A percentile compares a stretch with the other conserved stretches of the same genome.
Conservation (phyloP, 2,888 invertebrate genomes). For the Caenorhabditis sp. region DNA sequence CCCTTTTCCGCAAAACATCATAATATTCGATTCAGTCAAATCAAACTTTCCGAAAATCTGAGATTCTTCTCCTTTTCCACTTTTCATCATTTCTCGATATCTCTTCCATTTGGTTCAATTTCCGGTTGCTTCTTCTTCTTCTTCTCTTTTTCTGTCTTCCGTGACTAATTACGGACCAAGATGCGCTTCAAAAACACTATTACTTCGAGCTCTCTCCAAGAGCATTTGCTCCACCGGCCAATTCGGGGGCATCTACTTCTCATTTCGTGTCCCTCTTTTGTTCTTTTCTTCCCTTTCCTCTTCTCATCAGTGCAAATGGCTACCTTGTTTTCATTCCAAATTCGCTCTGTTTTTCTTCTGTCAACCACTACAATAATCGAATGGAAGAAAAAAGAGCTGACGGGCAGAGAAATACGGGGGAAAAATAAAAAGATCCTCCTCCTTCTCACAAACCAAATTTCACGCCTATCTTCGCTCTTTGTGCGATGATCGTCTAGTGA, state of each 20-base stretch:
- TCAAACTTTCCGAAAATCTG: conserved; percentile 35
- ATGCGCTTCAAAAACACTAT: conserved; percentile 57
- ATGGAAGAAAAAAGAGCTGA: not conserved
- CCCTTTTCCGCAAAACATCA: not conserved
- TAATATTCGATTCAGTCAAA: conserved; percentile 14
- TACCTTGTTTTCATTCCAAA: conserved; percentile 28
- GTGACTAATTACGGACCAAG: conserved; percentile 59
- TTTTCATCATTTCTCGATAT: not conserved
- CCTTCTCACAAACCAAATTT: conserved; percentile 42
- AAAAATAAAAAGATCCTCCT: conserved; percentile 10
- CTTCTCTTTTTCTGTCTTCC: conserved; percentile 46
- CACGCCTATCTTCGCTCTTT: conserved; percentile 19
- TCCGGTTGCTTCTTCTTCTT: conserved; percentile 40
- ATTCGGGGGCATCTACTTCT: conserved; percentile 23
- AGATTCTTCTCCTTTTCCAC: conserved; percentile 8
- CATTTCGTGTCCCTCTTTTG: conserved; percentile 39
- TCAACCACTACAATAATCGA: conserved; percentile 22
- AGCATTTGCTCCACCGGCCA: conserved; percentile 1
- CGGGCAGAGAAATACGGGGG: not conserved
- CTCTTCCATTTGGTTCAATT: conserved; percentile 39
- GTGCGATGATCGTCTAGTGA: not conserved
- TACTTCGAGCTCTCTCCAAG: conserved; percentile 44
- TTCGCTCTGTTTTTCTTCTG: conserved; percentile 2
- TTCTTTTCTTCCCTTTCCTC: conserved; percentile 6
- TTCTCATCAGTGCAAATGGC: conserved; percentile 30